Conservation (phyloP, 2,888 invertebrate genomes). For the Ypsolopha scabrella region DNA sequence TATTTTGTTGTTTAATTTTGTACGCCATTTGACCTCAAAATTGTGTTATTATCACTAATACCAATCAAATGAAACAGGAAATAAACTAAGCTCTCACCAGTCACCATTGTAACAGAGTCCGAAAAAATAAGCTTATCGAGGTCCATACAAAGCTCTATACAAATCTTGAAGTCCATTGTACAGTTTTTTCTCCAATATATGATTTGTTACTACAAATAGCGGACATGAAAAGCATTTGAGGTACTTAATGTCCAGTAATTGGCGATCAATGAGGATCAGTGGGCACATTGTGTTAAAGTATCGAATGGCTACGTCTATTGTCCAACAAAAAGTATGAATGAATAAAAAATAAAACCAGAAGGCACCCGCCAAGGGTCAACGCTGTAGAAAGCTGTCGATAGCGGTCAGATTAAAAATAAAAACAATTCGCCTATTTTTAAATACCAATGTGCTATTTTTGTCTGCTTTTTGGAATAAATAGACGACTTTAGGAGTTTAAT, state of each 20-base stretch:
- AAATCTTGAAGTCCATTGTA: conserved; percentile 57
- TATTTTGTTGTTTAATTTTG: conserved; percentile 1
- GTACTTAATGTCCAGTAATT: conserved; percentile 71
- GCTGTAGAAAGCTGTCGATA: conserved; percentile 43
- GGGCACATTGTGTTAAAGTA: conserved; percentile 64
- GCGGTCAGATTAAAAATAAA: conserved; percentile 30
- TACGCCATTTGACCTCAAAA: conserved; percentile 27
- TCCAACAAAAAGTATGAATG: conserved; percentile 44
- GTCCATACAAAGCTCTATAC: conserved; percentile 36
- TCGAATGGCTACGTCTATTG: conserved; percentile 48
- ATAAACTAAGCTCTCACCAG: conserved; percentile 30
- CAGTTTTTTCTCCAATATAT: conserved; percentile 44
- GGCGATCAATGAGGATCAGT: conserved; percentile 71
- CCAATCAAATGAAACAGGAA: conserved; percentile 22
- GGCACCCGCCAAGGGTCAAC: conserved; percentile 49
- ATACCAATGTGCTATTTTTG: no score
- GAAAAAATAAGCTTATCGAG: conserved; percentile 45
- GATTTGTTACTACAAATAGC: conserved; percentile 68
- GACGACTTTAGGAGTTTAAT: no score
- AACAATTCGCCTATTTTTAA: background rate
- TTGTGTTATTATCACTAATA: conserved; percentile 18
- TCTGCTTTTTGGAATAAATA: no score
- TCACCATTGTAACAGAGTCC: conserved; percentile 33
- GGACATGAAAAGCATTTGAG: conserved; percentile 62
- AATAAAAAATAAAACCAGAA: conserved; percentile 30